Evolutionary conservation across 2,113 vertebrate genomes (phyloP), one percentile per base, ranked within the genome.

Genomic region (Jaculus jaculus): DNA sequence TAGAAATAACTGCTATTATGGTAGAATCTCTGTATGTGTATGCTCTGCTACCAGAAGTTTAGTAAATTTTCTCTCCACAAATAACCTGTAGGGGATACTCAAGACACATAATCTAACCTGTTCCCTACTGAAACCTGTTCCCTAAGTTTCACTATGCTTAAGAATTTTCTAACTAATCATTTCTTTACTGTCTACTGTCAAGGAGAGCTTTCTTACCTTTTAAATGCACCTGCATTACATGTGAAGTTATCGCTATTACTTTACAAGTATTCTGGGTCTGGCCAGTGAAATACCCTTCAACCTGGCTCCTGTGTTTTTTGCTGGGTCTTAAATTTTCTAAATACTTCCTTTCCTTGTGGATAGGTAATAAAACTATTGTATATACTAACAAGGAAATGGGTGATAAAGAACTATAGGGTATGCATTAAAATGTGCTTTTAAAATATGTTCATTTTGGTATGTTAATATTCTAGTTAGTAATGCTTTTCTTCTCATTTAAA

Each of bases 141-240:
- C n/a, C n/a, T n/a, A n/a, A n/a, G n/a, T n/a, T n/a, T n/a, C n/a
- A n/a, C n/a, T 72, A 87, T 30, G 68, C 2, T 37, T 32, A 39
- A 71, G 68, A 47, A 78, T 90, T 94, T 87, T 84, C 42, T 91
- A 86, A 66, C 37, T 82, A 72, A 71, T 73, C 34, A 88, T 61
- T 73, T 23, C n/a, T 82, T 85, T 10, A n/a, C 39, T 30, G 47
- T 66, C 37, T 60, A 71, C 60, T 74, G 66, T 87, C 7, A 87
- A 24, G 28, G 60, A 89, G 61, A 73, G 26, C n/a, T n/a, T n/a
- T n/a, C n/a, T n/a, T n/a, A n/a, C n/a, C n/a, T n/a, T n/a, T n/a
- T n/a, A n/a, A n/a, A n/a, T n/a, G n/a, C n/a, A n/a, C n/a, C 65
- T 73, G 30, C 69, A 71, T 58, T 54, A 91, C 30, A 79, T 37